Base-by-base conservation (phyloP, 2,113 vertebrate species). In the Cepphus grylle region DNA sequence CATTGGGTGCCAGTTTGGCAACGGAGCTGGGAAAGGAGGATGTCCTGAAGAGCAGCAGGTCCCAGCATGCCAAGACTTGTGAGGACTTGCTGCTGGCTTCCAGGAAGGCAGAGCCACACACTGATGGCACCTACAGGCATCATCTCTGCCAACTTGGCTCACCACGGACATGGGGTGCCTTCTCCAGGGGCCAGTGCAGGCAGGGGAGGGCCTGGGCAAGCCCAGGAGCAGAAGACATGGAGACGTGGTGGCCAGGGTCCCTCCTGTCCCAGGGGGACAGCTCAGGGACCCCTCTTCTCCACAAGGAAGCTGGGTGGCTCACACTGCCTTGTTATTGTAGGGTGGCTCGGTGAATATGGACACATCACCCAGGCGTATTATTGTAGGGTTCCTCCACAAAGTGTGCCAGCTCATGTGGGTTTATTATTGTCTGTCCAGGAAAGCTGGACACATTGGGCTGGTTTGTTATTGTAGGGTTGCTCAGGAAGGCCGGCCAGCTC, bases 361-460 rank as follows among this genome's bases (percentile, higher is more conserved):
- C 80, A 86, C 65, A 92, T 89, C 88, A 93, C 36, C 72, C 76
- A 30, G 88, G 47, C 27, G 81, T 93, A 81, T 93, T 96, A 92
- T 90, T 77, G 93, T 53, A 91, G 90, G 76, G 92, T 69, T 95
- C 78, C 84, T 82, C 88, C 1, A 0, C 80, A 72, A 81, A 92
- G 76, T 19, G 13, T 73, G 96, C 92, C 94, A 96, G 92, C 95
- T 97, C 95, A 94, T 92, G 80, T 2, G 14, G 92, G 90, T 92
- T 96, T 93, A 96, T 95, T 96, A 95, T 93, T 92, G 95, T 95
- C 92, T 86, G 92, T 78, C 76, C 95, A 88, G 88, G 95, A 96
- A 95, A 95, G 69, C 90, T 94, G 94, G 95, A 94, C 90, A 36
- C 94, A 86, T 55, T 5, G 82, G 3, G 4, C 50, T 47, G 59